A percentile compares a stretch with the other conserved stretches of the same genome.
Conservation (phyloP, 2,113 vertebrate genomes). For the Callionymus lyra region DNA sequence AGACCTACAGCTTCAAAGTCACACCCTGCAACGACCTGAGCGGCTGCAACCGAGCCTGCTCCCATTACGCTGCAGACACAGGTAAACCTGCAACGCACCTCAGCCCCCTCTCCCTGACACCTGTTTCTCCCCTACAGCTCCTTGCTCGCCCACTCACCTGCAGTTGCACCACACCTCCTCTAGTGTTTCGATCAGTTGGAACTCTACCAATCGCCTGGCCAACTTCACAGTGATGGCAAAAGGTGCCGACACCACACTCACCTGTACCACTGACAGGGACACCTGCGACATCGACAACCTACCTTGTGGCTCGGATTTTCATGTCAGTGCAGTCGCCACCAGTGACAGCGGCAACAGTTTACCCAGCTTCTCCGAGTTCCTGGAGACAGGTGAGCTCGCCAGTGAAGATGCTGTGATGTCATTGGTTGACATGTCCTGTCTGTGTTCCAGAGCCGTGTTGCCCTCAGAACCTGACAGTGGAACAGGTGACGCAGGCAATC, state of each 20-base stretch:
- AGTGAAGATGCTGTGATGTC: background rate
- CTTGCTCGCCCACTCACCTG: constrained; percentile 77
- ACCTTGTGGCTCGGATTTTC: constrained; percentile 77
- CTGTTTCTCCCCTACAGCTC: constrained; percentile 55
- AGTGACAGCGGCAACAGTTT: constrained; percentile 72
- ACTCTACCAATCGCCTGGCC: constrained; percentile 59
- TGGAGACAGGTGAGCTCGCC: constrained; percentile 73
- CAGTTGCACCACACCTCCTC: constrained; percentile 57
- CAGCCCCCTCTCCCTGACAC: background rate
- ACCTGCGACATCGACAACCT: constrained; percentile 69
- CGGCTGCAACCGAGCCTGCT: constrained; percentile 71
- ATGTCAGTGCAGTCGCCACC: constrained; percentile 67
- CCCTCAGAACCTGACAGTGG: constrained; percentile 64
- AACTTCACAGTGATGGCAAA: constrained; percentile 60
- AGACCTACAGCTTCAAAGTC: constrained; percentile 70
- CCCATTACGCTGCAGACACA: constrained; percentile 62
- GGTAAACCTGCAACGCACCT: constrained; percentile 49
- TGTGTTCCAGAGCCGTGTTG: constrained; percentile 78
- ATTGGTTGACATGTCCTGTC: background rate
- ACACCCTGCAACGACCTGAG: constrained; percentile 75
- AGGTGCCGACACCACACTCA: constrained; percentile 29
- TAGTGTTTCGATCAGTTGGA: constrained; percentile 68
- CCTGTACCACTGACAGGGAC: constrained; percentile 61
- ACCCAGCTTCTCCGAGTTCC: constrained; percentile 74
- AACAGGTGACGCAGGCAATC: constrained; percentile 78